Evolutionary conservation across 2,888 invertebrate species (phyloP).

Genomic region (Epinotia nisella): DNA sequence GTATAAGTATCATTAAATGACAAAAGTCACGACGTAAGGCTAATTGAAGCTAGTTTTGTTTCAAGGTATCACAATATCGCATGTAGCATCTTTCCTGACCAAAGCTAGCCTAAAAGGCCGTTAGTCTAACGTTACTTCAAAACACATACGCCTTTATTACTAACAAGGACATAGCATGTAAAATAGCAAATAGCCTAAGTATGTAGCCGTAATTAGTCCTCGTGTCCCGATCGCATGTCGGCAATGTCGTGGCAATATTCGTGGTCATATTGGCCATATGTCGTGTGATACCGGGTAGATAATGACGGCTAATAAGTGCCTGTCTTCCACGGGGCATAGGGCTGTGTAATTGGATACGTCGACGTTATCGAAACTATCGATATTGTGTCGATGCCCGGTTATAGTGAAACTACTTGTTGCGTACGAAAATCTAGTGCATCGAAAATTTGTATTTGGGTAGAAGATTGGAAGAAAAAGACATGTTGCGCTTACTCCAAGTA

Average conservation of each 20-base stretch:
- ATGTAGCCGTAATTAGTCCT: constrained; percentile 48
- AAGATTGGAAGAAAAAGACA: too few relatives aligned
- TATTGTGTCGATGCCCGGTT: constrained; percentile 27
- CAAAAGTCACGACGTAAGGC: neutral
- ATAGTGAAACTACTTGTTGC: neutral
- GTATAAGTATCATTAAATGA: constrained; percentile 1
- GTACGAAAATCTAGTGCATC: neutral
- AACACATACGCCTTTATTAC: constrained; percentile 4
- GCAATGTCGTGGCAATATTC: constrained; percentile 52
- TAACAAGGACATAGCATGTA: constrained; percentile 20
- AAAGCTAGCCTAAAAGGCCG: constrained; percentile 1
- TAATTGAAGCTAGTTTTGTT: neutral
- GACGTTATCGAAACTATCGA: constrained; percentile 48
- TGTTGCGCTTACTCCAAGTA: too few relatives aligned
- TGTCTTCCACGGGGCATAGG: constrained; percentile 78
- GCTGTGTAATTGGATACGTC: constrained; percentile 48
- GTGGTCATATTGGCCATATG: constrained; percentile 79
- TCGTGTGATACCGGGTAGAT: constrained; percentile 81
- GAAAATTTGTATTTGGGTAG: too few relatives aligned
- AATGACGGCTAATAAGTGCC: constrained; percentile 82
- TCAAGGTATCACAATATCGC: constrained; percentile 10
- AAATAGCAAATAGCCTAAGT: constrained; percentile 25
- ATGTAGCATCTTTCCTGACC: neutral
- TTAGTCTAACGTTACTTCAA: neutral
- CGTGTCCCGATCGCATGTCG: constrained; percentile 73